A percentile compares a stretch with the other conserved stretches of the same genome.
Evolutionary conservation across 2,113 vertebrate species (phyloP).

Genomic region (Scopus umbretta): DNA sequence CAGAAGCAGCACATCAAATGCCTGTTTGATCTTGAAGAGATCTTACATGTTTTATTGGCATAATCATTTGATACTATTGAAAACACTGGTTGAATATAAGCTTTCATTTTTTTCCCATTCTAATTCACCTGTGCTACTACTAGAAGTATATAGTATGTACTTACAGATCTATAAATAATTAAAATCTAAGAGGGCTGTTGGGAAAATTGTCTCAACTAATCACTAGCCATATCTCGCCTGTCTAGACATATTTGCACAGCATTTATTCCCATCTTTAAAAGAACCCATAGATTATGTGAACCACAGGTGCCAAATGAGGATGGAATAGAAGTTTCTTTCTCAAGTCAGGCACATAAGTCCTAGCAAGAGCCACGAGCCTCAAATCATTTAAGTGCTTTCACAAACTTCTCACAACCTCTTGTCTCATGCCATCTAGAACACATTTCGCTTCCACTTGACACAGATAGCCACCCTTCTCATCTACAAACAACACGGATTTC

Average conservation of each 20-base stretch:
- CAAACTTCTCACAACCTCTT: not conserved
- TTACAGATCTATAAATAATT: not conserved
- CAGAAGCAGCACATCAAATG: constrained; percentile 3
- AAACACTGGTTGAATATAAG: not conserved
- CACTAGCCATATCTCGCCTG: not conserved
- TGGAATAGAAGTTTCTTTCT: not conserved
- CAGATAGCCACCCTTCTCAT: not conserved
- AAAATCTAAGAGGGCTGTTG: not conserved
- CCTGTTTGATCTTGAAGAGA: constrained; percentile 12
- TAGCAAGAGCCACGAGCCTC: not conserved
- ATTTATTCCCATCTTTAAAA: not conserved
- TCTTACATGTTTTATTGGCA: constrained; percentile 29
- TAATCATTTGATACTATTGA: constrained; percentile 12
- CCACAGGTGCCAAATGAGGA: not conserved
- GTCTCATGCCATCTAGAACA: not conserved
- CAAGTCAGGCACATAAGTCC: not conserved
- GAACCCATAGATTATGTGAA: not conserved
- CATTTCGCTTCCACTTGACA: not conserved
- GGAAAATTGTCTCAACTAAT: not conserved
- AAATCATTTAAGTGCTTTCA: not conserved
- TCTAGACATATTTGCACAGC: not conserved
- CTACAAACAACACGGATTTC: not conserved
- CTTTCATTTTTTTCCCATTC: not conserved
- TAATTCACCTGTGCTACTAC: not conserved
- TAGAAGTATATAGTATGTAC: not conserved